Evolutionary conservation across 30 jellyfish, hydroid and myxozoan genomes (phyloP).

Genomic region (Chironex yamaguchii): DNA sequence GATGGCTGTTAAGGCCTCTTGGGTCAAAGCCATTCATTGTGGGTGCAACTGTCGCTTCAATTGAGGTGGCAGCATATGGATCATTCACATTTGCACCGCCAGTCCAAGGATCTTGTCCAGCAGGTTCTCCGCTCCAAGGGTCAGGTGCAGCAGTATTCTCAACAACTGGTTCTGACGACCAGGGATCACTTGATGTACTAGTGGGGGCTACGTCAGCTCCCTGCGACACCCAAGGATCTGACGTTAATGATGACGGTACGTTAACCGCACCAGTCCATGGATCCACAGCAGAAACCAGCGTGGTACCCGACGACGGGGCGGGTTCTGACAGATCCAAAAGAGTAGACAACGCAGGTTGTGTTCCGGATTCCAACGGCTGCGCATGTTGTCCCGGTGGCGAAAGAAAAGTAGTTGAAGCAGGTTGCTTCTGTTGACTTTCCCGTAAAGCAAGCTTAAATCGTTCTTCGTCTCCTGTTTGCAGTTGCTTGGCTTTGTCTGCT

Average conservation of each 20-base stretch:
- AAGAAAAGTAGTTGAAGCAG: neutral
- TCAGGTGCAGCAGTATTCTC: conserved; percentile 53
- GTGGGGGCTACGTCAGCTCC: conserved; percentile 22
- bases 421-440: conserved; percentile 51
- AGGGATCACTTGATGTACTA: conserved; percentile 57
- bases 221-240: conserved; percentile 79
- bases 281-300: conserved; percentile 32
- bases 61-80: conserved; percentile 11
- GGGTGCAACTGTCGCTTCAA: neutral
- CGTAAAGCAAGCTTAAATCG: conserved; percentile 65
- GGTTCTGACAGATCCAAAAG: conserved; percentile 87
- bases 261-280: conserved; percentile 73
- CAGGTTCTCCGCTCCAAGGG: conserved; percentile 74
- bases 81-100: conserved; percentile 64
- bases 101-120: neutral
- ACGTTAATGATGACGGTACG: conserved; percentile 16
- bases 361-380: no score
- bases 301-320: conserved; percentile 29
- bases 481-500: conserved; percentile 78
- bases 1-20: conserved; percentile 23
- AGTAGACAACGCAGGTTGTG: conserved; percentile 54
- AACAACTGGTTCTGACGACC: conserved; percentile 33
- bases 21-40: conserved; percentile 94
- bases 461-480: conserved; percentile 69
- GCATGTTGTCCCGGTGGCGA: neutral